Conservation (phyloP, 2,113 vertebrate genomes). For the Notothenia rossii region DNA sequence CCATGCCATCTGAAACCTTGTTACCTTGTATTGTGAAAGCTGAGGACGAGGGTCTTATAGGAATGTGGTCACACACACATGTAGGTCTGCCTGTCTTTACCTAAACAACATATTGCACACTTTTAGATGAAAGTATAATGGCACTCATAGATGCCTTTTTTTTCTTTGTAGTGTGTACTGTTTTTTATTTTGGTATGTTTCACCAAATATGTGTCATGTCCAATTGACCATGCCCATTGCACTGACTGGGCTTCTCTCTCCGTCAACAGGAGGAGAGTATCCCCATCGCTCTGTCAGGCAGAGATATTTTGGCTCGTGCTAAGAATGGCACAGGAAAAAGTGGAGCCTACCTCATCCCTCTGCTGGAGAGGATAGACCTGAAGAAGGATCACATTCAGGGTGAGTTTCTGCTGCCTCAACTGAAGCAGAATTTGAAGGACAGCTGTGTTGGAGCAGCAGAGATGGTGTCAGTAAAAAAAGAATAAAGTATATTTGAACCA, state of each 20-base stretch:
- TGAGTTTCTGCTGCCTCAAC: conserved; percentile 44
- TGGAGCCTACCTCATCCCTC: conserved; percentile 84
- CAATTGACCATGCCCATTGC: neutral
- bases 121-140: neutral
- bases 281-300: conserved; percentile 81
- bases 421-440: neutral
- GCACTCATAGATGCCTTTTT: neutral
- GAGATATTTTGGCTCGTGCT: conserved; percentile 82
- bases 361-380: conserved; percentile 81
- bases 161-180: neutral
- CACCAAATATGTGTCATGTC: neutral
- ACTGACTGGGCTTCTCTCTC: conserved; percentile 11
- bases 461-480: neutral
- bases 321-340: conserved; percentile 85
- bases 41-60: too few relatives aligned
- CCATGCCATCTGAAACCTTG: too few relatives aligned
- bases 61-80: too few relatives aligned
- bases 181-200: neutral
- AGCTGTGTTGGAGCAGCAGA: neutral
- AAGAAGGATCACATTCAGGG: conserved; percentile 83
- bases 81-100: too few relatives aligned
- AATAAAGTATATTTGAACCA: neutral
- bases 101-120: too few relatives aligned
- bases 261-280: conserved; percentile 82
- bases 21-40: too few relatives aligned